These are phyloP conservation scores for Lottia scabra DNA, from an alignment of 2,888 invertebrate genomes.

Conservation along the genomic window DNA sequence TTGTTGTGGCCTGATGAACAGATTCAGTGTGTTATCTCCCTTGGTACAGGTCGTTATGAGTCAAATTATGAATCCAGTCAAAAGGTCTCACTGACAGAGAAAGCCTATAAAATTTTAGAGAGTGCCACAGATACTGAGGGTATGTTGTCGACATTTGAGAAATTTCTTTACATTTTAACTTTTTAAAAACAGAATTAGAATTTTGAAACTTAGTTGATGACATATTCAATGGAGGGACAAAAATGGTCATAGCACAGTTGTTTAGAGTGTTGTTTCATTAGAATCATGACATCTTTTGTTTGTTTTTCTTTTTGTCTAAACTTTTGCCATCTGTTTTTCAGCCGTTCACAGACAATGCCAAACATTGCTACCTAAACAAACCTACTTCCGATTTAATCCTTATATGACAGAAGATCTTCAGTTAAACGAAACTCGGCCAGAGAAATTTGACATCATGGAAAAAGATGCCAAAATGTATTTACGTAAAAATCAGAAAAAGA, in stretches of 20 bases:
- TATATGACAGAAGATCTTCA: conserved; percentile 83
- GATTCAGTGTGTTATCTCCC: conserved; percentile 84
- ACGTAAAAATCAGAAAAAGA: conserved; percentile 82
- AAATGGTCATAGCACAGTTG: too few species aligned
- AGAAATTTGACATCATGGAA: conserved; percentile 79
- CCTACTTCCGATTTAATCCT: conserved; percentile 89
- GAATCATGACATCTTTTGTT: background rate
- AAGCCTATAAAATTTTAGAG: conserved; percentile 76
- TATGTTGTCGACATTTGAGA: conserved; percentile 18
- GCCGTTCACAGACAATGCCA: conserved; percentile 74
- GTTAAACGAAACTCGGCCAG: conserved; percentile 84
- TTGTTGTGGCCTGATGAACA: conserved; percentile 83
- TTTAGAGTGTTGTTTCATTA: too few species aligned
- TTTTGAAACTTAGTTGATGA: too few species aligned
- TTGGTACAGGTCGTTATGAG: conserved; percentile 78
- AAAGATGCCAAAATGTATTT: conserved; percentile 84
- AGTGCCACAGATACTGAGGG: conserved; percentile 68
- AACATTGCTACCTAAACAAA: conserved; percentile 73
- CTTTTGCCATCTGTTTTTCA: too few species aligned
- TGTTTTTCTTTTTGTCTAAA: too few species aligned
- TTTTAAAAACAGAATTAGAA: too few species aligned
- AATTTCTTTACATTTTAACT: too few species aligned
- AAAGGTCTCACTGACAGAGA: conserved; percentile 78
- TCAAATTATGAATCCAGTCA: conserved; percentile 54
- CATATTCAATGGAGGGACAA: too few species aligned